phyloP scores from a whole-genome alignment of 2,888 invertebrate species.

The Eupithecia vulgata region DNA sequence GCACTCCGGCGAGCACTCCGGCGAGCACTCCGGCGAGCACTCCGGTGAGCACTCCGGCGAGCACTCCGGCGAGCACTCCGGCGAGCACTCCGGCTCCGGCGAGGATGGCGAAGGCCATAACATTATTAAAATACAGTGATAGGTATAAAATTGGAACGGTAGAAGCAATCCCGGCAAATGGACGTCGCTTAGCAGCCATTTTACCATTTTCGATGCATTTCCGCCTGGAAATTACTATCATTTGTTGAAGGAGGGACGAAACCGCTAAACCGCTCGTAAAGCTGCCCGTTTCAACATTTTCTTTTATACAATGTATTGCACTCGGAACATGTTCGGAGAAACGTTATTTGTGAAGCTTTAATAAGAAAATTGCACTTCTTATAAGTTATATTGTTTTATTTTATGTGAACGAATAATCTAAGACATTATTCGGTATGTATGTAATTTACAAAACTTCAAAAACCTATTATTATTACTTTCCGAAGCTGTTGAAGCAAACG shows the following conservation, averaged over 20 bases:
- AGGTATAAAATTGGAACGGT: conserved; percentile 69
- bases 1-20: conserved; percentile 7
- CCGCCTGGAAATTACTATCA: conserved; percentile 79
- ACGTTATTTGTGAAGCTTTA: not conserved
- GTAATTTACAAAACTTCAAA: not conserved
- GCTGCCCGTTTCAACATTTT: conserved; percentile 54
- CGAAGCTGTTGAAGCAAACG: not conserved
- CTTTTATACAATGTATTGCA: conserved; percentile 22
- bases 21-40: too few relatives aligned
- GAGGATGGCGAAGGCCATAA: conserved; percentile 33
- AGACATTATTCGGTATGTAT: too few relatives aligned
- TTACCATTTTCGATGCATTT: conserved; percentile 80
- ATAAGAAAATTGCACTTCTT: not conserved
- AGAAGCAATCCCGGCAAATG: conserved; percentile 76
- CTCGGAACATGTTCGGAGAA: not conserved
- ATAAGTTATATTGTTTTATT: not conserved
- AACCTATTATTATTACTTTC: not conserved
- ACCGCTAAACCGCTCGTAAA: conserved; percentile 62
- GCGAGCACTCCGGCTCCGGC: too few relatives aligned
- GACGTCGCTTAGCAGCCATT: conserved; percentile 78
- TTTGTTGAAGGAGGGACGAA: conserved; percentile 75
- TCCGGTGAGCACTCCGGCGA: too few relatives aligned
- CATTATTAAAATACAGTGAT: conserved; percentile 56
- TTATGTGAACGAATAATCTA: not conserved
- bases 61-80: too few relatives aligned